Conservation (phyloP, 1,140 invertebrate species). For the Drosophila mojavensis region DNA sequence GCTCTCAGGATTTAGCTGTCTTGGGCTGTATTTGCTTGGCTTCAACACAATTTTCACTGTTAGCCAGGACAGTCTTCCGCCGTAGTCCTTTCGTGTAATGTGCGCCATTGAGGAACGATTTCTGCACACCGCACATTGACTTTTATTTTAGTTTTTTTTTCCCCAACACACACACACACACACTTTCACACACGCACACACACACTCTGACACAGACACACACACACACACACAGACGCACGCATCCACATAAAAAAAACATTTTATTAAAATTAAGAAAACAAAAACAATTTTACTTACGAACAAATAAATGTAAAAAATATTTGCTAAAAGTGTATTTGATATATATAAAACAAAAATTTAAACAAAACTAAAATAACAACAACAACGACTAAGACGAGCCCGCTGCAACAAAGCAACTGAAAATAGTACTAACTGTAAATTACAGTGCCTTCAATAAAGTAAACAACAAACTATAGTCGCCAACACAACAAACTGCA, state of each 20-base stretch:
- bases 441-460: constrained; percentile 74
- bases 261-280: constrained; percentile 25
- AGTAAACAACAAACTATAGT: constrained; percentile 47
- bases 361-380: not conserved
- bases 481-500: constrained; percentile 33
- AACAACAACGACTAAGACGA: constrained; percentile 26
- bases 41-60: constrained; percentile 55
- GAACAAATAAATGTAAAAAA: constrained; percentile 36
- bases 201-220: constrained; percentile 6
- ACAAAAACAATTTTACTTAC: constrained; percentile 52
- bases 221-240: constrained; percentile 4
- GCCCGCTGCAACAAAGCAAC: constrained; percentile 34
- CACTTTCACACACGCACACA: constrained; percentile 21
- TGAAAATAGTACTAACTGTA: constrained; percentile 69
- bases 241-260: constrained; percentile 28
- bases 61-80: constrained; percentile 67
- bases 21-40: constrained; percentile 21
- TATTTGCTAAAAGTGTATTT: constrained; percentile 74
- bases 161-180: constrained; percentile 39
- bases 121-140: constrained; percentile 68
- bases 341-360: constrained; percentile 44
- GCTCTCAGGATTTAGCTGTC: constrained; percentile 15
- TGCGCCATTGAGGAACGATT: constrained; percentile 66
- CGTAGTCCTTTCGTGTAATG: constrained; percentile 76
- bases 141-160: constrained; percentile 70